A percentile compares a stretch with the other conserved stretches of the same genome.
Evolutionary conservation across 92 coral and sea anemone genomes (phyloP).

Genomic region (Phymanthus crucifer): DNA sequence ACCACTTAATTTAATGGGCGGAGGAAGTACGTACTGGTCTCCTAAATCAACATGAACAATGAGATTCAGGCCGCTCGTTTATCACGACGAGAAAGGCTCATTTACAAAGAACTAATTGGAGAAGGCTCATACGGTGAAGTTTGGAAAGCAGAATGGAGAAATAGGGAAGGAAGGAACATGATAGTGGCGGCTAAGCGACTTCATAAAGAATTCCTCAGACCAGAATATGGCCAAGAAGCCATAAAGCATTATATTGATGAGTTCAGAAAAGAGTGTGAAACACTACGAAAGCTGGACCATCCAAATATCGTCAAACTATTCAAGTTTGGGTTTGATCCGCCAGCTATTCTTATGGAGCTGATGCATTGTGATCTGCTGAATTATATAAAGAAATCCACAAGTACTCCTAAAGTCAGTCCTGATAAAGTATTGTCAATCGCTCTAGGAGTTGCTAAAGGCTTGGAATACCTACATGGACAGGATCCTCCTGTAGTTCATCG

Average conservation of each 20-base stretch:
- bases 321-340: conserved; percentile 53
- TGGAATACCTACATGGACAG: conserved; percentile 63
- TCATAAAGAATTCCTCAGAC: conserved; percentile 90
- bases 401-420: conserved; percentile 51
- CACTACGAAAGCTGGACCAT: too few species aligned
- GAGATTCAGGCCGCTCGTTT: too few species aligned
- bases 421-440: conserved; percentile 32
- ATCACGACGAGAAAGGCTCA: too few species aligned
- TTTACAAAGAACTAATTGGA: too few species aligned
- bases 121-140: too few species aligned
- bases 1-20: too few species aligned
- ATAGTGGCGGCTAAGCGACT: conserved; percentile 82
- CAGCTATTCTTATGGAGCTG: conserved; percentile 68
- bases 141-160: too few species aligned
- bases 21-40: too few species aligned
- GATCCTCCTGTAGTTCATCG: conserved; percentile 63
- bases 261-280: conserved; percentile 55
- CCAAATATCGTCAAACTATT: conserved; percentile 71
- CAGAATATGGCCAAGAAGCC: conserved; percentile 90
- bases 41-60: too few species aligned
- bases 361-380: conserved; percentile 62
- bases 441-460: conserved; percentile 67
- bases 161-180: too few species aligned
- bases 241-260: conserved; percentile 76
- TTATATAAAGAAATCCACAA: conserved; percentile 46